Evolutionary conservation across 2,797 vertebrate species (phyloP), one percentile per base, ranked within the genome.

Genomic region (Myripristis jacobus): DNA sequence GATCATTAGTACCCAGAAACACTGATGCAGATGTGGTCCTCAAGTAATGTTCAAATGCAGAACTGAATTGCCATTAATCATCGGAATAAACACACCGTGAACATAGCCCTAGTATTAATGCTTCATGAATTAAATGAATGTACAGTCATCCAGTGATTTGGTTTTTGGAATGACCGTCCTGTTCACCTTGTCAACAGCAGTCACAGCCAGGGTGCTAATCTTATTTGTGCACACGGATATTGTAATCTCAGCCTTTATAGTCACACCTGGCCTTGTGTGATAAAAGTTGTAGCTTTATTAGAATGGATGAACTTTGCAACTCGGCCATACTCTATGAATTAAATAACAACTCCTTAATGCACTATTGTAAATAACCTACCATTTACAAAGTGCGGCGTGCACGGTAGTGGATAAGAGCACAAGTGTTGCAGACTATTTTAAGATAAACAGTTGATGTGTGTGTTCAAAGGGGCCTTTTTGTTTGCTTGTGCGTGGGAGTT

Each of bases 1-100:
- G 75, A 77, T 85, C 91, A 85, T 90, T 89, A 85, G 84, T 43
- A 84, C 85, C 80, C 75, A 60, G 78, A 64, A 54, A 76, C 81
- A 79, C 81, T 54, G 58, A 78, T 77, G 85, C 78, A 83, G 84
- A 90, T 86, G 83, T 70, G 79, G 58, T 88, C 77, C 84, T 84
- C 77, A 84, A 87, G 83, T 90, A 69, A 85, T 57, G 84, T 72
- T 87, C 66, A 58, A 78, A 78, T 75, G 75, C 63, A 76, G 62
- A 82, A 58, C 48, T 64, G 57, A 75, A 13, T 43, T 7, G 61
- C 38, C 68, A 62, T 88, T 87, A 87, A 88, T 80, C 78, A 72
- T 1, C 41, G 41, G 64, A 74, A 70, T 85, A 79, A 87, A 75
- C 55, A 34, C 83, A 38, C 51, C 71, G 15, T 81, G 80, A 73